Percentiles rank a stretch among this genome's conserved stretches.
Evolutionary conservation across 2,113 vertebrate species (phyloP).

Genomic region (Sturnus vulgaris): DNA sequence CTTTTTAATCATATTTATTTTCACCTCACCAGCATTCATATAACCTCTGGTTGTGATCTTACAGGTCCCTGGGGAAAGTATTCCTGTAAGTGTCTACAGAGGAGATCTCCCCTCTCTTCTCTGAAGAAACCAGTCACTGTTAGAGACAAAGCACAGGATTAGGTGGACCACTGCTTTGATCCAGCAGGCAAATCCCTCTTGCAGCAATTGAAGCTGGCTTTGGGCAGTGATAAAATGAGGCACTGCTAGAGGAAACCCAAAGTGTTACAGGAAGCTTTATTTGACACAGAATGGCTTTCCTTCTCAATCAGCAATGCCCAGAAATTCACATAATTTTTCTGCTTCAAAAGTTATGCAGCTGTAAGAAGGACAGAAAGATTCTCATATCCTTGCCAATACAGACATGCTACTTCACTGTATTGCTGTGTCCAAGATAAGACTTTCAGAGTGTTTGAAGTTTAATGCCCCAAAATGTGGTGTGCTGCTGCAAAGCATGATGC

Average conservation of each 20-base stretch:
- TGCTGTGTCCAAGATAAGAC: not conserved
- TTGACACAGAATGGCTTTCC: not conserved
- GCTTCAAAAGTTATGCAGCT: not conserved
- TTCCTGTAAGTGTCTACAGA: not conserved
- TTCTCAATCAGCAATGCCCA: not conserved
- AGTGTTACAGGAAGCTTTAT: not conserved
- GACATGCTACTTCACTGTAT: not conserved
- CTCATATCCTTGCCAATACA: not conserved
- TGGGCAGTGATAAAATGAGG: not conserved
- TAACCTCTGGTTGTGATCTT: not conserved
- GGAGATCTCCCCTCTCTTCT: not conserved
- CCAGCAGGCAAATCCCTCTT: not conserved
- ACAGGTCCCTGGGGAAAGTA: not conserved
- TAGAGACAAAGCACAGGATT: not conserved
- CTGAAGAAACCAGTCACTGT: not conserved
- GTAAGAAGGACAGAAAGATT: not conserved
- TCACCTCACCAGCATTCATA: not conserved
- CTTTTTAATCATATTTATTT: constrained; percentile 22
- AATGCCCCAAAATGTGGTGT: not conserved
- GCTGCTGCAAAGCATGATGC: not conserved
- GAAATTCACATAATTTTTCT: not conserved
- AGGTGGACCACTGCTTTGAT: not conserved
- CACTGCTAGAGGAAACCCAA: not conserved
- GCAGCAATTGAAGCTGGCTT: not conserved
- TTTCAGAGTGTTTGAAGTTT: not conserved